Percentiles rank a stretch among this genome's conserved stretches.
Evolutionary conservation across 2,113 vertebrate species (phyloP).

Genomic region (Antechinus stuartii): DNA sequence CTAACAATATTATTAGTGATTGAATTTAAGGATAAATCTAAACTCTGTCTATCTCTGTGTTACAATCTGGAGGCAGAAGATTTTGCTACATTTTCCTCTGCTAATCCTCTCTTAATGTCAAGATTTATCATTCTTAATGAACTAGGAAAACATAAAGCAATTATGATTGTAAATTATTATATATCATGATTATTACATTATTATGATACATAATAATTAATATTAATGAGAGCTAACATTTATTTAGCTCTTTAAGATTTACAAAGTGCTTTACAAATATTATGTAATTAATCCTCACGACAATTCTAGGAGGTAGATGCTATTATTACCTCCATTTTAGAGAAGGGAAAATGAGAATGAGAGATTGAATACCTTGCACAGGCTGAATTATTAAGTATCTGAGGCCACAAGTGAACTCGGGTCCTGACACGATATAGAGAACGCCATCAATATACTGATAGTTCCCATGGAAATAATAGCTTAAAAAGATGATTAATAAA

Average conservation of each 20-base stretch:
- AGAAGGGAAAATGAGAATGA: background rate
- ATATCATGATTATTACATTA: background rate
- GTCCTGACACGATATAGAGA: background rate
- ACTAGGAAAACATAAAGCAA: background rate
- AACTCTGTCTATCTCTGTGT: background rate
- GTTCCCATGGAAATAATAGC: background rate
- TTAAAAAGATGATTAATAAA: background rate
- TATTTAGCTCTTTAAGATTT: background rate
- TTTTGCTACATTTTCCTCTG: background rate
- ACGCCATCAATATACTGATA: background rate
- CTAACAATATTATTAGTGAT: background rate
- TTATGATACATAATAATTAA: background rate
- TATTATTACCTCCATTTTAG: background rate
- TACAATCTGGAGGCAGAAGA: background rate
- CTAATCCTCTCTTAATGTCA: background rate
- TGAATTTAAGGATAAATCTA: background rate
- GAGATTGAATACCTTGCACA: background rate
- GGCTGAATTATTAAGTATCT: background rate
- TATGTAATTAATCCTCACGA: background rate
- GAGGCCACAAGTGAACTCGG: background rate
- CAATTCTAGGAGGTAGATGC: background rate
- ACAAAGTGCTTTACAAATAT: background rate
- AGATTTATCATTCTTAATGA: background rate
- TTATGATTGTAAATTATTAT: background rate
- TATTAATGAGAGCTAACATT: background rate